A percentile compares a stretch with the other conserved stretches of the same genome.
Evolutionary conservation across 64 coral and sea anemone genomes (phyloP).

Genomic region (Pocillopora damicornis): DNA sequence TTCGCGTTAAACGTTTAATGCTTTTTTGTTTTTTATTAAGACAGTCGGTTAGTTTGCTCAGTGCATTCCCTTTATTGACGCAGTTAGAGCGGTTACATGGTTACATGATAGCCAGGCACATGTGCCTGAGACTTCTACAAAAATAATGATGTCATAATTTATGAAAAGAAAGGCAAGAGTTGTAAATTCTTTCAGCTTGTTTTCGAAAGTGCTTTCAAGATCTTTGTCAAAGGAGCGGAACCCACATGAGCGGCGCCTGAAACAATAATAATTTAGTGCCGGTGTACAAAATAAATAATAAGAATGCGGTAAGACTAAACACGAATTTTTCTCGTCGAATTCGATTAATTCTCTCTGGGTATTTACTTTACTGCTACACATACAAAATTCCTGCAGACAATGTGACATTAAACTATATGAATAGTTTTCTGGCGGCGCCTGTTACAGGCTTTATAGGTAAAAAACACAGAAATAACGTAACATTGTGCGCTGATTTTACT

Average conservation of each 20-base stretch:
- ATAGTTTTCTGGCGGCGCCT: not conserved
- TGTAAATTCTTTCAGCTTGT: not conserved
- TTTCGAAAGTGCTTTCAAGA: not conserved
- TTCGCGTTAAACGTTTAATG: constrained; percentile 17
- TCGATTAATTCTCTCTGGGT: not conserved
- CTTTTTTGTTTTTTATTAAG: not conserved
- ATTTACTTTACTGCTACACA: not conserved
- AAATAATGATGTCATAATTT: not conserved
- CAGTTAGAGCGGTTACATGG: not conserved
- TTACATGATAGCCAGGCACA: not conserved
- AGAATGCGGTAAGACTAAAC: not conserved
- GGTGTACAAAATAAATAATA: not conserved
- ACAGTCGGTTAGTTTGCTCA: not conserved
- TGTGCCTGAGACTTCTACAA: not conserved
- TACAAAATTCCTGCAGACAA: not conserved
- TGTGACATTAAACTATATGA: not conserved
- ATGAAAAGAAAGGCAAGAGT: not conserved
- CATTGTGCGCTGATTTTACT: not conserved
- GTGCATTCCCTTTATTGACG: constrained; percentile 14
- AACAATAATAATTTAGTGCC: not conserved
- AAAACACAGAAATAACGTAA: not conserved
- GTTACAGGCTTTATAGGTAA: not conserved
- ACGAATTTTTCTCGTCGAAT: not conserved
- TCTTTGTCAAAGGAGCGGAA: not conserved
- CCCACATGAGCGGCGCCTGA: not conserved